Evolutionary conservation across 1,140 invertebrate species (phyloP).

Genomic region (Polyergus mexicanus): DNA sequence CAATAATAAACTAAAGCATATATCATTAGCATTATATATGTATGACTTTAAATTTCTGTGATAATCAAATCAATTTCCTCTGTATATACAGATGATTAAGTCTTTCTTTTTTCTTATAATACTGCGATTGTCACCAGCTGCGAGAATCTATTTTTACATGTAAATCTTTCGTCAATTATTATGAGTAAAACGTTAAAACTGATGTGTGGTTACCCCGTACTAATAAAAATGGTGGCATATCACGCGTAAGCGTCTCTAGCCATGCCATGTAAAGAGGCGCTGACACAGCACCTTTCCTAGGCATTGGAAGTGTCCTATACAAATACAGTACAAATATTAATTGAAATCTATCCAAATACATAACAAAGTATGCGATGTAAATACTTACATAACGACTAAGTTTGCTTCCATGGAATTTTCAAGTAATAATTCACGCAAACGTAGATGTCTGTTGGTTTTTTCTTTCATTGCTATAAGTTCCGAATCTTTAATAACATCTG

Average conservation of each 20-base stretch:
- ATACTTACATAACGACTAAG: conserved; percentile 95
- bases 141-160: not conserved
- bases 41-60: conserved; percentile 25
- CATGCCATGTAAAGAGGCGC: conserved; percentile 97
- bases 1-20: not conserved
- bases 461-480: conserved; percentile 95
- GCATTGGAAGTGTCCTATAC: conserved; percentile 95
- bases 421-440: conserved; percentile 94
- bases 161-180: conserved; percentile 77
- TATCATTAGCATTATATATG: conserved; percentile 10
- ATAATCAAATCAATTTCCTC: conserved; percentile 28
- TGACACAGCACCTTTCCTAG: conserved; percentile 94
- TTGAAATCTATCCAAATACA: conserved; percentile 14
- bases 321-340: conserved; percentile 20
- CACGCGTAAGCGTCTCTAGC: conserved; percentile 95
- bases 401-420: conserved; percentile 95
- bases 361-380: conserved; percentile 41
- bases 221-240: conserved; percentile 96
- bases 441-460: conserved; percentile 96
- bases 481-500: conserved; percentile 92
- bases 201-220: conserved; percentile 98
- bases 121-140: conserved; percentile 25
- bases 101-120: conserved; percentile 55
- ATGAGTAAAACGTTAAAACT: conserved; percentile 99
- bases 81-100: conserved; percentile 58